These are phyloP conservation scores for Ochotona curzoniae DNA, from an alignment of 2,113 vertebrate species.

Conservation along the genomic window DNA sequence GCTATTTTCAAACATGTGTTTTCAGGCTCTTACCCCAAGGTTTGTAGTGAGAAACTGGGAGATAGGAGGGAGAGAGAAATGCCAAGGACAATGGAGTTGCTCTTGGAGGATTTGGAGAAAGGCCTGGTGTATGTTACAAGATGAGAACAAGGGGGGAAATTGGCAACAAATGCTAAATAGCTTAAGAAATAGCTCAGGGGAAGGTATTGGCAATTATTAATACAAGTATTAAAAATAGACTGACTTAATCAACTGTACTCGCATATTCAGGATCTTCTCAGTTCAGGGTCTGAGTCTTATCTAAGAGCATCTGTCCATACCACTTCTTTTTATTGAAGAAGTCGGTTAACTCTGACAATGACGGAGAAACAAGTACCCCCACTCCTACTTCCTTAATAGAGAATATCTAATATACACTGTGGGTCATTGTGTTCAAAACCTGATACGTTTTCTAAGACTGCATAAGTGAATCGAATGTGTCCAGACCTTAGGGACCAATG, in stretches of 20 bases:
- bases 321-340: neutral
- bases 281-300: neutral
- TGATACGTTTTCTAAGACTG: neutral
- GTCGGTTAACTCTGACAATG: neutral
- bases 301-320: neutral
- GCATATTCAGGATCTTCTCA: neutral
- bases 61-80: neutral
- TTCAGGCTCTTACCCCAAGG: neutral
- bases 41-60: neutral
- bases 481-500: neutral
- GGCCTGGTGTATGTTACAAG: neutral
- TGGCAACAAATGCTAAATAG: neutral
- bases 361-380: neutral
- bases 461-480: neutral
- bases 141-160: neutral
- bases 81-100: neutral
- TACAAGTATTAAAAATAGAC: neutral
- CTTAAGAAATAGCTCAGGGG: neutral
- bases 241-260: neutral
- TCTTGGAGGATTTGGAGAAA: conserved; percentile 12
- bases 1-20: neutral
- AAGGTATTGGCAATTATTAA: too few relatives aligned
- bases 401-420: conserved; percentile 1
- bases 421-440: neutral
- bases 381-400: neutral